Evolutionary conservation across 2,797 vertebrate species (phyloP).

Genomic region (Chelon labrosus): DNA sequence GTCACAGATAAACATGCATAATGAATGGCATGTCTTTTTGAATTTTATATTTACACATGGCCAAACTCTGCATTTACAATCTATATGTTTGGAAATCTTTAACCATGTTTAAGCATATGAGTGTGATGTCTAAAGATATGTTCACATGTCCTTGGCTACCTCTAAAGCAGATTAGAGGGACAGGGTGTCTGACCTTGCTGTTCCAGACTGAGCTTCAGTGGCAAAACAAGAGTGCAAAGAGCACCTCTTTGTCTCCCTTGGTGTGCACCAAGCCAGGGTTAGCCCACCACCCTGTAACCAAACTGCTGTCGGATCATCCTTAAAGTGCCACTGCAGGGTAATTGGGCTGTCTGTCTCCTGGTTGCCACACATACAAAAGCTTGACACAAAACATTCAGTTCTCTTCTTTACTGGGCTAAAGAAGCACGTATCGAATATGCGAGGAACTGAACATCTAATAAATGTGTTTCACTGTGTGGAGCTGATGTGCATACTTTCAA

Average conservation of each 20-base stretch:
- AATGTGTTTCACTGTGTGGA: constrained; percentile 11
- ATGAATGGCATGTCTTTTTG: neutral
- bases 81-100: neutral
- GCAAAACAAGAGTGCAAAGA: constrained; percentile 66
- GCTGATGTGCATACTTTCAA: neutral
- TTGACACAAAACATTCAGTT: constrained; percentile 23
- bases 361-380: constrained; percentile 37
- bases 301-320: constrained; percentile 57
- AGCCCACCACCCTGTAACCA: constrained; percentile 61
- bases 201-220: constrained; percentile 56
- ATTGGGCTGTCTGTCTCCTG: constrained; percentile 77
- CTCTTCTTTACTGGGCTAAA: constrained; percentile 16
- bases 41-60: neutral
- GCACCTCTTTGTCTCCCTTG: constrained; percentile 45
- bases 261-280: constrained; percentile 46
- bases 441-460: neutral
- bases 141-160: constrained; percentile 35
- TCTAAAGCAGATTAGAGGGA: constrained; percentile 67
- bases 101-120: neutral
- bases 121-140: constrained; percentile 25
- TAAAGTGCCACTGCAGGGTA: constrained; percentile 71
- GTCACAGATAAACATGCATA: too few relatives aligned
- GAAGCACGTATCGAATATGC: neutral
- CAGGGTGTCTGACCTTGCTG: constrained; percentile 61
- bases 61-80: neutral